Evolutionary conservation across 2,797 vertebrate species (phyloP).

Genomic region (Pitangus sulphuratus): DNA sequence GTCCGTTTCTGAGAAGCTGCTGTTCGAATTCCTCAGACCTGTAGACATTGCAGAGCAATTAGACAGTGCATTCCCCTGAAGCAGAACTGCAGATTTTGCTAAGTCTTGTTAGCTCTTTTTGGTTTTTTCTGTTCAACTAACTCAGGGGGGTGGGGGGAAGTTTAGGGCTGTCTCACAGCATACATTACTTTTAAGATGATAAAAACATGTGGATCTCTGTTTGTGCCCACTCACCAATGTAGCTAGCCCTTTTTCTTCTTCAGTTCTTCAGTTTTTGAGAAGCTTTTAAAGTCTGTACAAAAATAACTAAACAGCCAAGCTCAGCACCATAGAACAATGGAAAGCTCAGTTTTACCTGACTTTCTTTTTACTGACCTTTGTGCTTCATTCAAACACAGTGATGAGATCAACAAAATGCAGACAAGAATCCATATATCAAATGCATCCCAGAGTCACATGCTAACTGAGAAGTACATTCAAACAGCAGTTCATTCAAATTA

Average conservation of each 20-base stretch:
- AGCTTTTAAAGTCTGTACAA: background rate
- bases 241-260: background rate
- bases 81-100: background rate
- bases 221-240: background rate
- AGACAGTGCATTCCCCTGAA: background rate
- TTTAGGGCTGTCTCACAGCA: background rate
- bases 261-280: background rate
- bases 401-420: background rate
- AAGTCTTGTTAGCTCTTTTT: background rate
- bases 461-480: background rate
- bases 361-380: background rate
- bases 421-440: background rate
- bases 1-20: background rate
- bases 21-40: background rate
- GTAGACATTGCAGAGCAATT: conserved; percentile 1
- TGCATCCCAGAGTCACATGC: accelerated
- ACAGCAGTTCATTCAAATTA: background rate
- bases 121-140: background rate
- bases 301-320: background rate
- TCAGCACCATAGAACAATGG: background rate
- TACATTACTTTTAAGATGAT: background rate
- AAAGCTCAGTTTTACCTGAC: background rate
- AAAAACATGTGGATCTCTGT: background rate
- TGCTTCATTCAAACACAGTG: background rate
- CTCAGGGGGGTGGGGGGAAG: background rate